These are phyloP conservation scores for Polymixis flavicincta DNA, from an alignment of 2,888 invertebrate species.

Conservation along the genomic window DNA sequence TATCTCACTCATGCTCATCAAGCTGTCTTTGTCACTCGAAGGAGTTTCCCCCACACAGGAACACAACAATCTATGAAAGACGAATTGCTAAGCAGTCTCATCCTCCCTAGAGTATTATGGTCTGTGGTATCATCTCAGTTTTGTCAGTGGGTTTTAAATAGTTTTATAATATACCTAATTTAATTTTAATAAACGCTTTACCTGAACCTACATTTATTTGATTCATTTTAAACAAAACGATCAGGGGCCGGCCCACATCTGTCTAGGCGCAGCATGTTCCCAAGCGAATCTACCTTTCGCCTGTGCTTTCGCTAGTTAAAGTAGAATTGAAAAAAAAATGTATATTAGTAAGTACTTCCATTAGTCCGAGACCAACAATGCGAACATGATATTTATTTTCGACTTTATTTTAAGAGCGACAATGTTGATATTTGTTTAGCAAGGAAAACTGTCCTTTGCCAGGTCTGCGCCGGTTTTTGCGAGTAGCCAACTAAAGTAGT, in stretches of 20 bases:
- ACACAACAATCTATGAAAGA: neutral
- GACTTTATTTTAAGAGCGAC: neutral
- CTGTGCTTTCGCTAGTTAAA: too few species aligned
- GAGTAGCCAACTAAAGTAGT: too few species aligned
- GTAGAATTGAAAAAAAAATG: too few species aligned
- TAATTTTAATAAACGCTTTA: conserved; percentile 45
- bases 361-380: neutral
- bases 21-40: conserved; percentile 8
- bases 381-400: neutral
- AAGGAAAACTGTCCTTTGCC: neutral
- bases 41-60: neutral
- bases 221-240: neutral
- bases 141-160: conserved; percentile 15
- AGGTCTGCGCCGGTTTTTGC: too few species aligned
- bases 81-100: neutral
- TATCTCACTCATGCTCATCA: conserved; percentile 6
- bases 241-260: neutral
- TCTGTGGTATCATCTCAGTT: too few species aligned
- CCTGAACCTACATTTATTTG: neutral
- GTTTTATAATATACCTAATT: conserved; percentile 9
- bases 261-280: neutral
- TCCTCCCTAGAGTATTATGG: too few species aligned
- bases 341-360: neutral
- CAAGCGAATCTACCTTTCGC: too few species aligned
- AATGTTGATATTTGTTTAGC: neutral